Conservation (phyloP, 2,797 vertebrate genomes). For the Crypturellus tataupa region DNA sequence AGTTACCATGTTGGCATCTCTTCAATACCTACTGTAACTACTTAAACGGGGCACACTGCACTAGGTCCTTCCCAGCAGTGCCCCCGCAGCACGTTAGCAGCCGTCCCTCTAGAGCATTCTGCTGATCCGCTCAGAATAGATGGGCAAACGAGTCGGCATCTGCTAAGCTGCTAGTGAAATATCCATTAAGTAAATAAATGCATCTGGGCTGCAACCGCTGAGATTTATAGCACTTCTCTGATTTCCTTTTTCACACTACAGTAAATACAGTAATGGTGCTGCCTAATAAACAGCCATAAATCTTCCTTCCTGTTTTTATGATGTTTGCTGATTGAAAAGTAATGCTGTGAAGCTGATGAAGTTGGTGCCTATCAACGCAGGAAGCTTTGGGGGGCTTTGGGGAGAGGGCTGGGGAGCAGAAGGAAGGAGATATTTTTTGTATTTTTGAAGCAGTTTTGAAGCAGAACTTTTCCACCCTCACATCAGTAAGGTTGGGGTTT, state of each 20-base stretch:
- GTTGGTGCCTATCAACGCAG: constrained; percentile 50
- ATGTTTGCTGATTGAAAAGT: constrained; percentile 70
- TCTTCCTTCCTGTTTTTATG: constrained; percentile 69
- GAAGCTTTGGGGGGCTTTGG: not conserved
- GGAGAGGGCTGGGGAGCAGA: too few species aligned
- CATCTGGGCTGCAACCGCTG: constrained; percentile 70
- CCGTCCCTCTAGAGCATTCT: constrained; percentile 47
- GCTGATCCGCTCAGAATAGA: constrained; percentile 66
- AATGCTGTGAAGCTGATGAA: constrained; percentile 71
- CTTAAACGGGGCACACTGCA: constrained; percentile 1
- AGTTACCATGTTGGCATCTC: not conserved
- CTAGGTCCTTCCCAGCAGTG: constrained; percentile 11
- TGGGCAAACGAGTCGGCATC: constrained; percentile 63
- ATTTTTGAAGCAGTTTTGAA: constrained; percentile 24
- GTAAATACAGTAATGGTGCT: constrained; percentile 73
- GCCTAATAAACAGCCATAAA: constrained; percentile 74
- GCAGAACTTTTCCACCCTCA: constrained; percentile 34
- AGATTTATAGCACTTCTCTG: constrained; percentile 65
- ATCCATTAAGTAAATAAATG: constrained; percentile 76
- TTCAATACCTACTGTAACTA: constrained; percentile 23
- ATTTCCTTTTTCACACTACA: constrained; percentile 76
- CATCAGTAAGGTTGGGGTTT: constrained; percentile 34
- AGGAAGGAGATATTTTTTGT: not conserved
- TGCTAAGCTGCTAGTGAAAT: constrained; percentile 63
- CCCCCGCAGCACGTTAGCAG: constrained; percentile 59